phyloP scores from a whole-genome alignment of 2,888 invertebrate genomes.

The Cybosia mesomella region DNA sequence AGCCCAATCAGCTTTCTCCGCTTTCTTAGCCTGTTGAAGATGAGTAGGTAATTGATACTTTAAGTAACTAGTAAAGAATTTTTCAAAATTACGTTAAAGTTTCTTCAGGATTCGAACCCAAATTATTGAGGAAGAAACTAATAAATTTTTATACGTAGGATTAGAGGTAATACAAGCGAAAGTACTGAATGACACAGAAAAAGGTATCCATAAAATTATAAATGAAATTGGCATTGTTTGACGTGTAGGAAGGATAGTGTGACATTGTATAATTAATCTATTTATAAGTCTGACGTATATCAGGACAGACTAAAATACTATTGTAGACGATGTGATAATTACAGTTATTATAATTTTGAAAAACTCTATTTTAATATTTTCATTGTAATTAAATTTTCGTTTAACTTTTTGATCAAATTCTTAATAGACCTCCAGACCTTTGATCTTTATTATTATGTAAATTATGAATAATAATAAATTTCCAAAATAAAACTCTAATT shows the following conservation, averaged over 20 bases:
- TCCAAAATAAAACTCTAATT: not conserved
- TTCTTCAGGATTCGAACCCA: slow-evolving; percentile 11
- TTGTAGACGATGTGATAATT: not conserved
- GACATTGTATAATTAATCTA: slow-evolving; percentile 4
- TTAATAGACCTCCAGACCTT: not conserved
- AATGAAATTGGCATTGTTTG: not conserved
- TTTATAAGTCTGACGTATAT: not conserved
- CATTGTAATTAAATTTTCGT: not conserved
- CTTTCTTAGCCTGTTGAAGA: slow-evolving; percentile 91
- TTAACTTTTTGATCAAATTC: not conserved
- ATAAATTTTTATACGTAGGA: not conserved
- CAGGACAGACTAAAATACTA: not conserved
- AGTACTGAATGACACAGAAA: not conserved
- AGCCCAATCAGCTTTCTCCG: slow-evolving; percentile 91
- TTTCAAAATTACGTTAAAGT: not conserved
- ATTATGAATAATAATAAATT: not conserved
- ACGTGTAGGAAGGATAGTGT: slow-evolving; percentile 14
- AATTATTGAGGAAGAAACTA: not conserved
- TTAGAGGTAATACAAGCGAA: not conserved
- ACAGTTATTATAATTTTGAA: not conserved
- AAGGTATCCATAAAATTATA: not conserved
- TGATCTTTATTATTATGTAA: not conserved
- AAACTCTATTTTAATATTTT: not conserved
- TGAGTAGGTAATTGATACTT: slow-evolving; percentile 61
- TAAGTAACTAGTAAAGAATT: slow-evolving; percentile 22